phyloP scores from a whole-genome alignment of 2,797 vertebrate species.

The Tragopan temminckii region DNA sequence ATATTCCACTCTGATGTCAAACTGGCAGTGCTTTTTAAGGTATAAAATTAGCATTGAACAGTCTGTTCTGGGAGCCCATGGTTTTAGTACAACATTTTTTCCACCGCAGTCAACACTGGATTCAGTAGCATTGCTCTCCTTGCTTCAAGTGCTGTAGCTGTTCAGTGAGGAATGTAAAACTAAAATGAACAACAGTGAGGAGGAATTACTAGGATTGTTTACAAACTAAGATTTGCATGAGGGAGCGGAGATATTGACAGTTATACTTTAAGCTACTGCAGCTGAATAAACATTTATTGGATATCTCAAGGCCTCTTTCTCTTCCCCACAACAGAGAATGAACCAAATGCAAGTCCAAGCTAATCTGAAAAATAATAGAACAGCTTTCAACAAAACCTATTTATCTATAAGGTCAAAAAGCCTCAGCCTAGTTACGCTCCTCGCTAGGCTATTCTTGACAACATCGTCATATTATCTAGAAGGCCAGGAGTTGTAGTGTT shows the following conservation, averaged over 20 bases:
- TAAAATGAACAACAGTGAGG: not conserved
- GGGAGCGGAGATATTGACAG: conserved; percentile 51
- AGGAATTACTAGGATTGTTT: conserved; percentile 62
- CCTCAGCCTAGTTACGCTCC: conserved; percentile 34
- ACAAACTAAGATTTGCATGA: conserved; percentile 66
- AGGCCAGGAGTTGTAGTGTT: conserved; percentile 4
- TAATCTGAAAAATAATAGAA: conserved; percentile 73
- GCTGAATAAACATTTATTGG: conserved; percentile 71
- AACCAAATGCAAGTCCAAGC: conserved; percentile 48
- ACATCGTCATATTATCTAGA: not conserved
- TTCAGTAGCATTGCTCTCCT: not conserved
- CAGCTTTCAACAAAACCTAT: conserved; percentile 66
- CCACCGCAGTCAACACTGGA: not conserved
- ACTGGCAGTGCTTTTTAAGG: conserved; percentile 30
- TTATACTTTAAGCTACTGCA: conserved; percentile 52
- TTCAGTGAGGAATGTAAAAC: conserved; percentile 36
- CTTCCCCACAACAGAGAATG: conserved; percentile 16
- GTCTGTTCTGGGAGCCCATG: conserved; percentile 48
- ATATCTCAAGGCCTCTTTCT: conserved; percentile 12
- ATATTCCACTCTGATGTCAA: conserved; percentile 40
- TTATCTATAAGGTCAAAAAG: conserved; percentile 70
- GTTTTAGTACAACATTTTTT: not conserved
- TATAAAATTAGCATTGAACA: conserved; percentile 73
- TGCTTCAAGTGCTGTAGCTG: not conserved
- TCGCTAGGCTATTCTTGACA: conserved; percentile 49